These are phyloP conservation scores for Nothoprocta perdicaria DNA, from an alignment of 2,113 vertebrate genomes.

Conservation along the genomic window DNA sequence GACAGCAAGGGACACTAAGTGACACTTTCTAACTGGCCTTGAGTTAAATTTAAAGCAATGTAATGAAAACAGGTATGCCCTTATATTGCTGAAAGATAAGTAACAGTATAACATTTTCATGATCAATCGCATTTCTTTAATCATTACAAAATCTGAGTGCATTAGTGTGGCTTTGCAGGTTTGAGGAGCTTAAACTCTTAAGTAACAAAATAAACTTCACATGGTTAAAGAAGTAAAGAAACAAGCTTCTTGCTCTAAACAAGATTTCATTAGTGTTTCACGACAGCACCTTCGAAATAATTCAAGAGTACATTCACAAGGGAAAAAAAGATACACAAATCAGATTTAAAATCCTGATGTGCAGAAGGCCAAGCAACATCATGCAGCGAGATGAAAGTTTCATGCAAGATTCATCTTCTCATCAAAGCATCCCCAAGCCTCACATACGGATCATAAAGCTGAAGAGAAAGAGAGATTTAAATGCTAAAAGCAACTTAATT, in stretches of 20 bases:
- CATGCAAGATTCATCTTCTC: neutral
- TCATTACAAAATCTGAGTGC: neutral
- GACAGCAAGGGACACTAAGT: neutral
- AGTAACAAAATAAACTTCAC: neutral
- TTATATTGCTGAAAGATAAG: neutral
- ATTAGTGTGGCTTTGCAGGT: neutral
- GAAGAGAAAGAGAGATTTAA: neutral
- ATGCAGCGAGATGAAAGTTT: neutral
- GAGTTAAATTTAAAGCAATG: neutral
- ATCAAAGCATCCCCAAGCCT: neutral
- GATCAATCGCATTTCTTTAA: neutral
- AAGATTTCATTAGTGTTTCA: slow-evolving; percentile 13
- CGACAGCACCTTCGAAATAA: neutral
- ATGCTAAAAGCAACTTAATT: neutral
- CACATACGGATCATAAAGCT: neutral
- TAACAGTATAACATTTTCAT: neutral
- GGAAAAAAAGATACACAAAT: neutral
- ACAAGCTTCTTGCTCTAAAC: neutral
- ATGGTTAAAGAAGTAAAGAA: neutral
- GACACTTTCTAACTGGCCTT: neutral
- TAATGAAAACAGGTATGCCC: neutral
- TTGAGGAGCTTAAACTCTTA: neutral
- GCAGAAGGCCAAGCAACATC: neutral
- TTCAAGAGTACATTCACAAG: neutral
- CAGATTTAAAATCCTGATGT: neutral